Evolutionary conservation across 2,797 vertebrate genomes (phyloP).

Genomic region (Cynopterus sphinx): DNA sequence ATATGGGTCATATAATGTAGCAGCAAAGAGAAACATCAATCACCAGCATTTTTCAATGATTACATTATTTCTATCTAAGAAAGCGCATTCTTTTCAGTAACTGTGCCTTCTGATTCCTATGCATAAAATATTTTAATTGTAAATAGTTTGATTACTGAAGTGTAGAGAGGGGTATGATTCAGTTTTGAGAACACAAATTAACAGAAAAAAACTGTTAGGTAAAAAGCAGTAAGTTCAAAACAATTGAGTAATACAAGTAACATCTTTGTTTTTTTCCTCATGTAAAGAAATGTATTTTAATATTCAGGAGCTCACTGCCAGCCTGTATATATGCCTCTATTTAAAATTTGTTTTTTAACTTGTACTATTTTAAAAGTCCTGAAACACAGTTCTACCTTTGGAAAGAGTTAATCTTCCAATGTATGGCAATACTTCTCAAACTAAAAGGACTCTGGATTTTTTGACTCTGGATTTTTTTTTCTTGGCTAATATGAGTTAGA

Average conservation of each 20-base stretch:
- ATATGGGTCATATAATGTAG: not conserved
- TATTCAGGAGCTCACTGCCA: not conserved
- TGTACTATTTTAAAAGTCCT: not conserved
- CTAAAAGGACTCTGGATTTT: not conserved
- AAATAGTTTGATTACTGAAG: slow-evolving; percentile 20
- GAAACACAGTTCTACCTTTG: not conserved
- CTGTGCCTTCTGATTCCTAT: not conserved
- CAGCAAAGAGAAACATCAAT: slow-evolving; percentile 1
- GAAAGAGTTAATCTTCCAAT: not conserved
- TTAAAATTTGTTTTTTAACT: not conserved
- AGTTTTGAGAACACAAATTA: not conserved
- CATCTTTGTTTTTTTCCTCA: not conserved
- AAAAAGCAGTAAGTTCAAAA: slow-evolving; percentile 28
- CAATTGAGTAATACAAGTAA: not conserved
- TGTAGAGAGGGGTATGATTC: not conserved
- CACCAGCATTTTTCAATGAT: not conserved
- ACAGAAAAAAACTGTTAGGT: not conserved
- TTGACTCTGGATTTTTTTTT: not conserved
- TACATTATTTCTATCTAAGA: not conserved
- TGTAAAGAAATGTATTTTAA: not conserved
- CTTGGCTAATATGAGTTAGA: not conserved
- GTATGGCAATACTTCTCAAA: not conserved
- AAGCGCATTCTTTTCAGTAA: not conserved
- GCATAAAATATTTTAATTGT: slow-evolving; percentile 43
- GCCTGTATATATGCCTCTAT: not conserved